Evolutionary conservation across 2,113 vertebrate species (phyloP).

Genomic region (Xenopus borealis): DNA sequence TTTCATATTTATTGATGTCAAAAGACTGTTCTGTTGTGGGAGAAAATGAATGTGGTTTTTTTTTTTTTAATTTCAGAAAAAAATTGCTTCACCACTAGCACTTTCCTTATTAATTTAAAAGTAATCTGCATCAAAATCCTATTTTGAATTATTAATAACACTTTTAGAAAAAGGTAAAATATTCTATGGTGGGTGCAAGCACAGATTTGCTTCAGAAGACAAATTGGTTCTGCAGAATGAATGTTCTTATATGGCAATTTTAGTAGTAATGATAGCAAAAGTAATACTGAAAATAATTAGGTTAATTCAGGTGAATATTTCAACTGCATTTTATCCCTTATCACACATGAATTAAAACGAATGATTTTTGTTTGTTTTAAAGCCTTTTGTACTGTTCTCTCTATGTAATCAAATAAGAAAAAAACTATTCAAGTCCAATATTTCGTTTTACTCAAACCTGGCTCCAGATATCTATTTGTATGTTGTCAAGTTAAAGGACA

Average conservation of each 20-base stretch:
- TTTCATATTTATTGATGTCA: conserved; percentile 46
- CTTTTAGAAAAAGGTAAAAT: conserved; percentile 21
- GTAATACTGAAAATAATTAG: conserved; percentile 33
- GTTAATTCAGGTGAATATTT: conserved; percentile 21
- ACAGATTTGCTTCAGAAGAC: conserved; percentile 31
- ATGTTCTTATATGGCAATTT: conserved; percentile 46
- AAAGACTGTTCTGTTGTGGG: conserved; percentile 46
- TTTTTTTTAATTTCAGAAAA: not conserved
- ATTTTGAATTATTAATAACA: conserved; percentile 35
- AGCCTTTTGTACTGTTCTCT: not conserved
- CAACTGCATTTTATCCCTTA: not conserved
- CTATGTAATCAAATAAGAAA: no score
- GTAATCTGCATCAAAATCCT: conserved; percentile 46
- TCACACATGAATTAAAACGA: not conserved
- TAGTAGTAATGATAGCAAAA: conserved; percentile 43
- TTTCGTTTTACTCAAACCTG: no score
- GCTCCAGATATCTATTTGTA: no score
- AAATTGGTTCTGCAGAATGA: conserved; percentile 48
- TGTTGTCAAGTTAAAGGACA: no score
- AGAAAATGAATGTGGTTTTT: conserved; percentile 38
- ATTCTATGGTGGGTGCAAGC: not conserved
- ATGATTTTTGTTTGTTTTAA: not conserved
- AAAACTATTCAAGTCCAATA: no score
- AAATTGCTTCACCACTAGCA: conserved; percentile 34
- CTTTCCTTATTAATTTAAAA: conserved; percentile 51